Base-by-base conservation (phyloP, 2,113 vertebrate genomes). In the Nesogale talazaci region DNA sequence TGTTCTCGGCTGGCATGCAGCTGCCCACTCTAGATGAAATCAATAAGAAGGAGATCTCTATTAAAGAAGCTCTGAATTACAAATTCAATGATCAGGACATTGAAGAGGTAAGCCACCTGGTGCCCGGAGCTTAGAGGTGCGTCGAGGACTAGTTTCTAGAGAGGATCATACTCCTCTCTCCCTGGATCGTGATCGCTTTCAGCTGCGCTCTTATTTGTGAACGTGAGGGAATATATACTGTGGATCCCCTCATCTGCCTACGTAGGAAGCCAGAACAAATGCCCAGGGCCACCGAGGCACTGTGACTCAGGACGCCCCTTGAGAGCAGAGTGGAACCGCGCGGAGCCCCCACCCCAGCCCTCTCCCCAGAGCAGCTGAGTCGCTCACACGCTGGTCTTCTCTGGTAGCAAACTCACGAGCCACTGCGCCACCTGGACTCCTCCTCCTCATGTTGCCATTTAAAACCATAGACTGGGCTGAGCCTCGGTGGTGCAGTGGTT, bases 51-150 rank as follows among this genome's bases (percentile, higher is more conserved):
- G 99, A 99, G 96, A 97, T 99, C 95, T 98, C 99, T 94, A 99
- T 99, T 98, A 99, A 99, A 98, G 99, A 99, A 97, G 99, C 99
- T 29, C 97, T 99, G 94, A 99, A 99, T 97, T 99, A 99, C 96
- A 99, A 99, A 96, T 99, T 99, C 95, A 99, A 99, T 61, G 99
- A 99, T 96, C 99, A 99, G 97, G 99, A 99, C 97, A 99, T 99
- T 84, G 99, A 99, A 90, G 99, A 99, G 97, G 99, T 99, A 96
- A 98, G 98, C 94, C 90, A 85, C 76, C 86, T 96, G 63, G 15
- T 84, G 10, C 19, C 69, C 46, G 87, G 82, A 85, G 63, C 52
- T 72, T 76, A 5, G 61, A 65, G 2, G 22, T 36, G 93, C 52
- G 81, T 83, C 52, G 81, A 57, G 76, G 89, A 80, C 77, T 22